Evolutionary conservation across 1,140 invertebrate species (phyloP), one percentile per base, ranked within the genome.

Genomic region (Pemphigus obesinymphae): DNA sequence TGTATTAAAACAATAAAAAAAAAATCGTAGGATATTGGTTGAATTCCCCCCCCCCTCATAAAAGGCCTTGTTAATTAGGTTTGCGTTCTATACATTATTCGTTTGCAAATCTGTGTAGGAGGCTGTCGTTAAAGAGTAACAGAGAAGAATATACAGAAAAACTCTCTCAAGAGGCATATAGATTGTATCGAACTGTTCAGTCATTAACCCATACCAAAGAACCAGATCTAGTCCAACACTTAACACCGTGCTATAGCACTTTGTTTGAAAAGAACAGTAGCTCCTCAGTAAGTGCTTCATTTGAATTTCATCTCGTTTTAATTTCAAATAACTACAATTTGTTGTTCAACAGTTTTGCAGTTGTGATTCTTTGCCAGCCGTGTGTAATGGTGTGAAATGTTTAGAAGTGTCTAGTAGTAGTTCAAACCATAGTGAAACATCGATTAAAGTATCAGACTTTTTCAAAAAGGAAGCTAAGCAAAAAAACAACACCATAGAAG

Each of bases 111-210:
- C 2, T 7, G 40, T 87, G 85, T 76, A 87, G 84, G 82, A 85
- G 85, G 73, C 68, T 72, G 8, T 85, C 86, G 0, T 85, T 86
- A 40, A 83, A 85, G 20, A 61, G 68, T 6, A 82, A 70, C 34
- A 78, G 87, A 3, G 89, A 89, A 82, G 86, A 90, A 13, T 88
- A 89, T n/a, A 90, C 90, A 1, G 90, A 91, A 78, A 92, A 92
- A 85, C 85, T 93, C 11, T 89, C 91, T 0, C 89, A 92, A 83
- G 91, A 92, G 86, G 91, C 91, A 15, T 92, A 91, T 83, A 88
- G 89, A 85, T 86, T 92, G 66, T 88, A 91, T 84, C 88, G 91
- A 82, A 92, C 91, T 7, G 90, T 91, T 50, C 90, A 92, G 82
- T 92, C 92, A 17, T 85, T 93, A 23, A 84, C 92, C 40, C 87